Conservation (phyloP, 2,888 invertebrate genomes). For the Cryptus viduatorius region DNA sequence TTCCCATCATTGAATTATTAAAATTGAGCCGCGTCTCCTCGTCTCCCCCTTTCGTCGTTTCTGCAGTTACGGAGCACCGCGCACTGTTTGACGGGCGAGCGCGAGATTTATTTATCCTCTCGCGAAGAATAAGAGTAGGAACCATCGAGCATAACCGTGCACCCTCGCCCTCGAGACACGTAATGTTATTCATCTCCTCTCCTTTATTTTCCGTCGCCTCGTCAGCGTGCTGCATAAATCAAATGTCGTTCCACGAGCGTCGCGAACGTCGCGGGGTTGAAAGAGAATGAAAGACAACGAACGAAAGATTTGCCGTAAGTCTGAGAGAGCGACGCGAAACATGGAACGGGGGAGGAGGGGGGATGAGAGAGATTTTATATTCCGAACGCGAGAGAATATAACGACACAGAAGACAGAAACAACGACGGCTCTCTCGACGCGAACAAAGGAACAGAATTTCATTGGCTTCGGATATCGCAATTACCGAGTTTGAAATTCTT, state of each 20-base stretch:
- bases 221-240: conserved; percentile 70
- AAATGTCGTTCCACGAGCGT: conserved; percentile 48
- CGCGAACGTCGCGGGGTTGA: background rate
- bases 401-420: conserved; percentile 34
- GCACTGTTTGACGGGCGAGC: background rate
- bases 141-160: conserved; percentile 28
- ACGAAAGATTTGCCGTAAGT: conserved; percentile 39
- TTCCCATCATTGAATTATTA: conserved; percentile 49
- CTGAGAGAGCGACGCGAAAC: conserved; percentile 32
- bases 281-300: conserved; percentile 9
- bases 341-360: background rate
- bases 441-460: conserved; percentile 62
- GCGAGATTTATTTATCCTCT: conserved; percentile 32
- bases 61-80: conserved; percentile 13
- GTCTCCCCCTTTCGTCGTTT: background rate
- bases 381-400: conserved; percentile 37
- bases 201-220: conserved; percentile 70
- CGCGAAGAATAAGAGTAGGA: conserved; percentile 42
- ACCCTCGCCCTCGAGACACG: conserved; percentile 56
- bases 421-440: conserved; percentile 15
- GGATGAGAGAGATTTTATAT: conserved; percentile 15
- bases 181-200: conserved; percentile 71
- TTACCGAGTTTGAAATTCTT: conserved; percentile 51
- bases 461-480: conserved; percentile 63
- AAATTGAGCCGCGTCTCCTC: conserved; percentile 20